phyloP scores from a whole-genome alignment of 2,797 vertebrate genomes.

The Pristis pectinata region DNA sequence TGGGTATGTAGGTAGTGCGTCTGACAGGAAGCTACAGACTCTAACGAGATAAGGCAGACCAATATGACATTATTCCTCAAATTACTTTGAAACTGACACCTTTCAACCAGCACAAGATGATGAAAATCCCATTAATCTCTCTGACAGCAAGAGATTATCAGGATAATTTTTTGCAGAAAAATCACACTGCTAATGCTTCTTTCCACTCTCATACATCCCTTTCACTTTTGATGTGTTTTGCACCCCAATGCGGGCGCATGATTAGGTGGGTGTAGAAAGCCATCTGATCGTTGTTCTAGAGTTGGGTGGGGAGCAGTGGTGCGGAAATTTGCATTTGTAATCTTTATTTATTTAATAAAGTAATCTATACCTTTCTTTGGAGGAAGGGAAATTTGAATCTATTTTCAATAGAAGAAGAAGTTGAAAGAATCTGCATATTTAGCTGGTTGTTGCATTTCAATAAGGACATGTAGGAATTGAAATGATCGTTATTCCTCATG shows the following conservation, averaged over 20 bases:
- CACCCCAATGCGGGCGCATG: background rate
- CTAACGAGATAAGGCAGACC: background rate
- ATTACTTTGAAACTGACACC: background rate
- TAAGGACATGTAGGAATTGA: background rate
- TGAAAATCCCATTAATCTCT: background rate
- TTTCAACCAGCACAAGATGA: background rate
- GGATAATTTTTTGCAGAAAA: background rate
- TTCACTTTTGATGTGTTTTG: background rate
- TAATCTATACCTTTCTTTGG: too few species aligned
- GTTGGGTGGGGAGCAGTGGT: too few species aligned
- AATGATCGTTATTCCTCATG: background rate
- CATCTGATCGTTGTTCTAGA: too few species aligned
- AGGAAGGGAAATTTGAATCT: too few species aligned
- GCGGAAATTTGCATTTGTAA: too few species aligned
- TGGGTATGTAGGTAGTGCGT: background rate
- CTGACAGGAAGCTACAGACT: background rate
- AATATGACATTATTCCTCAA: background rate
- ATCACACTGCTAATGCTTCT: background rate
- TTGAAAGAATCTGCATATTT: background rate
- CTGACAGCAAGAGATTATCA: background rate
- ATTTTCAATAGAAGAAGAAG: too few species aligned
- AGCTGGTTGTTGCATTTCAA: background rate
- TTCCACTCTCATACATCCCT: background rate
- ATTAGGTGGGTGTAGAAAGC: too few species aligned
- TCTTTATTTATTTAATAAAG: too few species aligned